A percentile compares a stretch with the other conserved stretches of the same genome.
Evolutionary conservation across 2,888 invertebrate species (phyloP).

Genomic region (Pristionchus arcanus): DNA sequence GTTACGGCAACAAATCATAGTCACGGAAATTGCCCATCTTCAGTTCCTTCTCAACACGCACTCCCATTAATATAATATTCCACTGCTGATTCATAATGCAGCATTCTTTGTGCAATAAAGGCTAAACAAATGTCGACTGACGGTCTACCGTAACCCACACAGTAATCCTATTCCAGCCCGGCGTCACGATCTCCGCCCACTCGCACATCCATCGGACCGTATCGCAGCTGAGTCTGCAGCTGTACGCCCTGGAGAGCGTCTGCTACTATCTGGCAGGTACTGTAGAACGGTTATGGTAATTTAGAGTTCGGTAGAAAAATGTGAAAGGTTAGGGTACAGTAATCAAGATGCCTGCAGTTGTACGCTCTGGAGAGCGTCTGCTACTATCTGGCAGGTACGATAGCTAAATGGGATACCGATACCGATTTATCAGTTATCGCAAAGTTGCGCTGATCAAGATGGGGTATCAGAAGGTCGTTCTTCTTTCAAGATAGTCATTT

Average conservation of each 20-base stretch:
- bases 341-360: constrained; percentile 49
- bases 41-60: too few species aligned
- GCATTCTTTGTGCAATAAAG: too few species aligned
- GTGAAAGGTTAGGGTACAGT: neutral
- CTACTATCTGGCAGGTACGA: neutral
- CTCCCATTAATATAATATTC: too few species aligned
- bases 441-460: too few species aligned
- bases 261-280: constrained; percentile 74
- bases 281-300: neutral
- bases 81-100: too few species aligned
- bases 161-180: constrained; percentile 47
- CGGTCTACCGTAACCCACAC: neutral
- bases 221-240: constrained; percentile 61
- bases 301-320: neutral
- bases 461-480: too few species aligned
- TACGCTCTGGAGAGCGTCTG: constrained; percentile 71
- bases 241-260: constrained; percentile 75
- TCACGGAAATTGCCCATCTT: too few species aligned
- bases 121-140: neutral
- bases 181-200: constrained; percentile 39
- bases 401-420: neutral
- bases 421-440: too few species aligned
- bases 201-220: constrained; percentile 61
- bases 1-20: too few species aligned
- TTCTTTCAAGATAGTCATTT: too few species aligned